Evolutionary conservation across 2,888 invertebrate genomes (phyloP).

Genomic region (Craniophora ligustri): DNA sequence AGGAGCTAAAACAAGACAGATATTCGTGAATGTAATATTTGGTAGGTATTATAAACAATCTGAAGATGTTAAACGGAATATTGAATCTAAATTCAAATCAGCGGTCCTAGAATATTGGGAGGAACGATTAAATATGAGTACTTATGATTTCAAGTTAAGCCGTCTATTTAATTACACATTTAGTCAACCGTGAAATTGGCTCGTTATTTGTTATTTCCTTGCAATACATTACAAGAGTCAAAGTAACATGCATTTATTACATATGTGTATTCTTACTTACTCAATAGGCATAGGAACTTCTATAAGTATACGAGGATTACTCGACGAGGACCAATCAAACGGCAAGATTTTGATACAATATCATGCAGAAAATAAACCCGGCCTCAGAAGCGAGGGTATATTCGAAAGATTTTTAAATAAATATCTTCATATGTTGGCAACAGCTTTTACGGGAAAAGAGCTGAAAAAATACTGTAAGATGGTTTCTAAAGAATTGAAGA

Average conservation of each 20-base stretch:
- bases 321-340: not conserved
- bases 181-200: conserved; percentile 54
- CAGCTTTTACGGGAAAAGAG: conserved; percentile 56
- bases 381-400: conserved; percentile 48
- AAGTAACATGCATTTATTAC: conserved; percentile 22
- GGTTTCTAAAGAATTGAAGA: conserved; percentile 55
- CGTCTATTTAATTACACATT: conserved; percentile 34
- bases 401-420: conserved; percentile 69
- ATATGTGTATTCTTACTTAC: conserved; percentile 4
- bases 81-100: conserved; percentile 65
- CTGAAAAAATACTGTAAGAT: conserved; percentile 60
- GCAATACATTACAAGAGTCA: not conserved
- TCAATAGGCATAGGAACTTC: conserved; percentile 3
- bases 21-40: conserved; percentile 65
- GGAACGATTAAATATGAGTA: conserved; percentile 42
- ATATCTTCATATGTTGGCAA: conserved; percentile 61
- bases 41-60: conserved; percentile 56
- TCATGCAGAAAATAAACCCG: not conserved
- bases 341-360: not conserved
- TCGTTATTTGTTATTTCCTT: conserved; percentile 21
- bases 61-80: conserved; percentile 50
- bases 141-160: conserved; percentile 34
- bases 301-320: not conserved
- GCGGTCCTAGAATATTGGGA: conserved; percentile 67
- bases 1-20: conserved; percentile 57